These are phyloP conservation scores for Sebastes steindachneri DNA, from an alignment of 2,797 vertebrate species.

Conservation along the genomic window DNA sequence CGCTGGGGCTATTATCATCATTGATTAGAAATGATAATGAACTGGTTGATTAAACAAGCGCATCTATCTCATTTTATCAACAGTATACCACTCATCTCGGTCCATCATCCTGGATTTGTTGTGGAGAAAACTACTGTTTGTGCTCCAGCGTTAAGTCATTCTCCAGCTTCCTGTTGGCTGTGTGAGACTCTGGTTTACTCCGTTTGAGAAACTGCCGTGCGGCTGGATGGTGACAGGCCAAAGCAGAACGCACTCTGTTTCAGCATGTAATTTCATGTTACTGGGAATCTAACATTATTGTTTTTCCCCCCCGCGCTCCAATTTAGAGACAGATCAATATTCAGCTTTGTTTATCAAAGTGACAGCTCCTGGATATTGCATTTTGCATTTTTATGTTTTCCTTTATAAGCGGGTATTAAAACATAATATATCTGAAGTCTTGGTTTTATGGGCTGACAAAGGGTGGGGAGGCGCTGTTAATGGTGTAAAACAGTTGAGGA, in stretches of 20 bases:
- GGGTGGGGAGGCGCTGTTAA: constrained; percentile 81
- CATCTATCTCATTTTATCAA: neutral
- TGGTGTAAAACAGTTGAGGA: constrained; percentile 84
- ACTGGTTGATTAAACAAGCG: neutral
- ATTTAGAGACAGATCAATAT: constrained; percentile 88
- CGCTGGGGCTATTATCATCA: neutral
- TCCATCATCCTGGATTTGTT: constrained; percentile 27
- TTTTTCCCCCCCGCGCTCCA: constrained; percentile 76
- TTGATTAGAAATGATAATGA: constrained; percentile 25
- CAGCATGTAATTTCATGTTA: constrained; percentile 86
- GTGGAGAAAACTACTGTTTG: constrained; percentile 9
- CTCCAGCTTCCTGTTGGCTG: constrained; percentile 45
- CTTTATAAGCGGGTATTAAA: constrained; percentile 88
- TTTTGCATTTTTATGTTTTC: constrained; percentile 88
- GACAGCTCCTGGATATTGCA: constrained; percentile 87
- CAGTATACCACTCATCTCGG: neutral
- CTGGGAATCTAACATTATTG: constrained; percentile 87
- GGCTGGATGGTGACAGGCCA: constrained; percentile 80
- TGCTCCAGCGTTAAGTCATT: constrained; percentile 33
- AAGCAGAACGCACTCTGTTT: constrained; percentile 82
- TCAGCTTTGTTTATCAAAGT: constrained; percentile 88
- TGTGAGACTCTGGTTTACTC: constrained; percentile 60
- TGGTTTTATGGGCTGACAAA: constrained; percentile 84
- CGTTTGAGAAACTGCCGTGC: constrained; percentile 74
- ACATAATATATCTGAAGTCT: constrained; percentile 85